Evolutionary conservation across 2,113 vertebrate genomes (phyloP).

Genomic region (Ammodytes dubius): DNA sequence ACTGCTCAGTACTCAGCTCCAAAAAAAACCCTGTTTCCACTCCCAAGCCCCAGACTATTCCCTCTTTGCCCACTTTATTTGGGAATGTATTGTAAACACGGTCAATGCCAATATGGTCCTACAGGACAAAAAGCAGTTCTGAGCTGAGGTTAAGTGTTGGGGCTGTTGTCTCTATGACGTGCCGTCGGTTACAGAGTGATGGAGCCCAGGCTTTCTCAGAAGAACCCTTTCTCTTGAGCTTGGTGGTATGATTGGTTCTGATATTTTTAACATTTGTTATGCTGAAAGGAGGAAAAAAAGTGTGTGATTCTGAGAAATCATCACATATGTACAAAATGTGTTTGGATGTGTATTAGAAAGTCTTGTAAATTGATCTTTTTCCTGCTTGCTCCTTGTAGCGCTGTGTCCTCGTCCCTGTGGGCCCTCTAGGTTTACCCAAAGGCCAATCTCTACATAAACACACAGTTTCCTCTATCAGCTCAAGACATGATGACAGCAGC

Average conservation of each 20-base stretch:
- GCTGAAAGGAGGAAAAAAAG: slow-evolving; percentile 18
- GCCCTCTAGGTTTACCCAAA: slow-evolving; percentile 72
- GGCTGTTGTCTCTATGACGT: slow-evolving; percentile 60
- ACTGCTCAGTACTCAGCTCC: slow-evolving; percentile 61
- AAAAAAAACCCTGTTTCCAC: slow-evolving; percentile 60
- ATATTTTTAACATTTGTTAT: slow-evolving; percentile 57
- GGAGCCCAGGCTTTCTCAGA: slow-evolving; percentile 44
- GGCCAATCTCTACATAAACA: slow-evolving; percentile 74
- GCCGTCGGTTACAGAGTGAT: slow-evolving; percentile 56
- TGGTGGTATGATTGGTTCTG: slow-evolving; percentile 51
- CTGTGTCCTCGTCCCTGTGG: slow-evolving; percentile 66
- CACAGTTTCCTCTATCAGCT: slow-evolving; percentile 76
- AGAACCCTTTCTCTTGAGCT: slow-evolving; percentile 37
- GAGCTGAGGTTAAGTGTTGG: slow-evolving; percentile 68
- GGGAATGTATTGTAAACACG: slow-evolving; percentile 76
- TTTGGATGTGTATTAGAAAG: slow-evolving; percentile 60
- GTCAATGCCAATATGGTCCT: slow-evolving; percentile 76
- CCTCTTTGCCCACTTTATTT: slow-evolving; percentile 79
- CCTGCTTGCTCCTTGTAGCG: slow-evolving; percentile 55
- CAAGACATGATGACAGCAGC: slow-evolving; percentile 67
- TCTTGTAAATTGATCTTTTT: slow-evolving; percentile 72
- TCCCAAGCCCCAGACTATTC: slow-evolving; percentile 66
- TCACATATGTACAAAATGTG: slow-evolving; percentile 32
- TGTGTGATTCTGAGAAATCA: slow-evolving; percentile 43
- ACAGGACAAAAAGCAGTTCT: slow-evolving; percentile 73